Evolutionary conservation across 2,888 invertebrate genomes (phyloP).

Genomic region (Thysanoteuthis rhombus): DNA sequence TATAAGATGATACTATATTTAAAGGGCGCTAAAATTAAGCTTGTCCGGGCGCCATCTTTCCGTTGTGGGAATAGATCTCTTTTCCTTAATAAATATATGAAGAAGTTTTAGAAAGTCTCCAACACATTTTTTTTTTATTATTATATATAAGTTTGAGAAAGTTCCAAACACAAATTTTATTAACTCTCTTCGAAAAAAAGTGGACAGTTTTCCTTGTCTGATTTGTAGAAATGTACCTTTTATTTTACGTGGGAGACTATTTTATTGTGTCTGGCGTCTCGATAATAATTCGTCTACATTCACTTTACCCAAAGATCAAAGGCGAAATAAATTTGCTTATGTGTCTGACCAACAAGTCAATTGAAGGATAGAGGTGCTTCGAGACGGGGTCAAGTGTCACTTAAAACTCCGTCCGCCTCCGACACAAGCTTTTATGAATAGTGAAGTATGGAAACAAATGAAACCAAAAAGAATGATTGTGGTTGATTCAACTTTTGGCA

Average conservation of each 20-base stretch:
- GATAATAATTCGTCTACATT: not conserved
- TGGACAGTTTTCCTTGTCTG: not conserved
- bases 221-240: not conserved
- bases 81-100: too few relatives aligned
- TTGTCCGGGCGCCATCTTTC: too few relatives aligned
- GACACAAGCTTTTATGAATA: not conserved
- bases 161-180: not conserved
- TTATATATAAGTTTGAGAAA: not conserved
- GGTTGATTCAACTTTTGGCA: not conserved
- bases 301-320: not conserved
- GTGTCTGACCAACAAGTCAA: not conserved
- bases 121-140: not conserved
- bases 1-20: too few relatives aligned
- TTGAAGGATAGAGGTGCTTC: too few relatives aligned
- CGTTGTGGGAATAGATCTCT: too few relatives aligned
- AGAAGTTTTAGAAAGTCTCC: too few relatives aligned
- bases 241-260: not conserved
- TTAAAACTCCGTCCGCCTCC: not conserved
- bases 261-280: not conserved
- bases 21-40: too few relatives aligned
- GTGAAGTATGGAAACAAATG: too few relatives aligned
- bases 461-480: not conserved
- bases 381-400: not conserved
- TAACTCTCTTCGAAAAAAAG: not conserved
- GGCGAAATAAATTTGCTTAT: not conserved